Percentiles rank a stretch among this genome's conserved stretches.
Conservation (phyloP, 2,888 invertebrate genomes). For the Kuschelorhynchus macadamiae region DNA sequence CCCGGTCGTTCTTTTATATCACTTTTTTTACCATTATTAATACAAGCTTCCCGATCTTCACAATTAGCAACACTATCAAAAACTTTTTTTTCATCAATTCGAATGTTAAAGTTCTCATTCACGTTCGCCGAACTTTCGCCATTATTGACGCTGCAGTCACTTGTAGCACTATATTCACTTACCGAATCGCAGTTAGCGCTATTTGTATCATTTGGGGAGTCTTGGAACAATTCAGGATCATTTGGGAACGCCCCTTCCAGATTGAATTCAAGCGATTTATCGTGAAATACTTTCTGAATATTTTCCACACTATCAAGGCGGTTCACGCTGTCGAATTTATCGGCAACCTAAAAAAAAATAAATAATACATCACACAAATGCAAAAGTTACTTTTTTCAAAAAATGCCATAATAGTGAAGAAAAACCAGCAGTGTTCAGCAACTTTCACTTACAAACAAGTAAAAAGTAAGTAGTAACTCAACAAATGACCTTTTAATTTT, state of each 20-base stretch:
- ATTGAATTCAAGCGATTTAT: slow-evolving; percentile 72
- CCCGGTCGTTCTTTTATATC: not conserved
- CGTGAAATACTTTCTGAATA: slow-evolving; percentile 72
- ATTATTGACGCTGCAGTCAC: slow-evolving; percentile 22
- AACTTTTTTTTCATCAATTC: slow-evolving; percentile 37
- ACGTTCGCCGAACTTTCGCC: slow-evolving; percentile 61
- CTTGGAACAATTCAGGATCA: slow-evolving; percentile 12
- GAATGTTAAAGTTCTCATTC: slow-evolving; percentile 57
- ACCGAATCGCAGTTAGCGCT: slow-evolving; percentile 49
- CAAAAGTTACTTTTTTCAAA: no score
- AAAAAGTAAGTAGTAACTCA: no score
- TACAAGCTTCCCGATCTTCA: not conserved
- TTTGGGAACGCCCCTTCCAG: slow-evolving; percentile 11
- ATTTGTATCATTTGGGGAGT: slow-evolving; percentile 22
- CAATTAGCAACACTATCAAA: slow-evolving; percentile 55
- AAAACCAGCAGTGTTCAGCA: no score
- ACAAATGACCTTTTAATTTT: no score
- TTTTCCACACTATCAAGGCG: slow-evolving; percentile 69
- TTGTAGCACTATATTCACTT: slow-evolving; percentile 52
- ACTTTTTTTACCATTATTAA: not conserved
- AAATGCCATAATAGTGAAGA: no score
- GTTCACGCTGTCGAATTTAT: slow-evolving; percentile 70
- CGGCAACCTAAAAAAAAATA: slow-evolving; percentile 40
- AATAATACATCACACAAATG: no score
- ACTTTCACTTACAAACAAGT: no score